These are phyloP conservation scores for Ancistrus triradiatus DNA, from an alignment of 2,113 vertebrate genomes.

Conservation along the genomic window DNA sequence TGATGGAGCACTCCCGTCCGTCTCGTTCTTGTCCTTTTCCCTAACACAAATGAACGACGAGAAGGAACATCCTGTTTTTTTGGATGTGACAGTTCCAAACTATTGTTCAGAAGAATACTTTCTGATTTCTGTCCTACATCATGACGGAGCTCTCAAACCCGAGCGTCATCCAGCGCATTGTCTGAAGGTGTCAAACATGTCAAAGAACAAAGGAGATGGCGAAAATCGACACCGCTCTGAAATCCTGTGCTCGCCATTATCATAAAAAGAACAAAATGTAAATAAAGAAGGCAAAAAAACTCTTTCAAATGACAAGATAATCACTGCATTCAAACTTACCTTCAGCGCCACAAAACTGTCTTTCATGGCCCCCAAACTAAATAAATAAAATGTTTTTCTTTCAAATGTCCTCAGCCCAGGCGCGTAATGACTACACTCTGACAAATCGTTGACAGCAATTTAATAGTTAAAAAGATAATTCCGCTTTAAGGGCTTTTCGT, in stretches of 20 bases:
- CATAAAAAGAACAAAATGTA: slow-evolving; percentile 33
- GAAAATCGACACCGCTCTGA: slow-evolving; percentile 58
- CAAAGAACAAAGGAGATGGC: slow-evolving; percentile 68
- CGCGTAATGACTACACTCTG: slow-evolving; percentile 70
- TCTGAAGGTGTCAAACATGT: slow-evolving; percentile 72
- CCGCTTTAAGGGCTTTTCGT: slow-evolving; percentile 59
- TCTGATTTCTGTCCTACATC: slow-evolving; percentile 71
- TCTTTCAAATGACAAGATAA: slow-evolving; percentile 74
- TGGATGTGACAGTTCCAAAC: slow-evolving; percentile 43
- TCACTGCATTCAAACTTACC: slow-evolving; percentile 75
- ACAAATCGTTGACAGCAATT: slow-evolving; percentile 73
- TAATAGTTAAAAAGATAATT: slow-evolving; percentile 79
- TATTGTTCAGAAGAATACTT: slow-evolving; percentile 46
- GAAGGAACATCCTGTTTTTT: slow-evolving; percentile 6
- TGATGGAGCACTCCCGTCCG: neutral
- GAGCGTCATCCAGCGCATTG: slow-evolving; percentile 54
- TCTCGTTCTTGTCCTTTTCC: slow-evolving; percentile 3
- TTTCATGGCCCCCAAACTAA: slow-evolving; percentile 67
- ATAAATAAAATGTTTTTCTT: slow-evolving; percentile 77
- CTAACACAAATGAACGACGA: neutral
- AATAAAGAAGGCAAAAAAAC: slow-evolving; percentile 42
- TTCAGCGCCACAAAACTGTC: slow-evolving; percentile 66
- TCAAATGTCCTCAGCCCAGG: slow-evolving; percentile 62
- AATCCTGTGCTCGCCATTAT: slow-evolving; percentile 50
- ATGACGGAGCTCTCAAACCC: slow-evolving; percentile 29